Evolutionary conservation across 2,888 invertebrate species (phyloP).

Genomic region (Gymnosoma rotundatum): DNA sequence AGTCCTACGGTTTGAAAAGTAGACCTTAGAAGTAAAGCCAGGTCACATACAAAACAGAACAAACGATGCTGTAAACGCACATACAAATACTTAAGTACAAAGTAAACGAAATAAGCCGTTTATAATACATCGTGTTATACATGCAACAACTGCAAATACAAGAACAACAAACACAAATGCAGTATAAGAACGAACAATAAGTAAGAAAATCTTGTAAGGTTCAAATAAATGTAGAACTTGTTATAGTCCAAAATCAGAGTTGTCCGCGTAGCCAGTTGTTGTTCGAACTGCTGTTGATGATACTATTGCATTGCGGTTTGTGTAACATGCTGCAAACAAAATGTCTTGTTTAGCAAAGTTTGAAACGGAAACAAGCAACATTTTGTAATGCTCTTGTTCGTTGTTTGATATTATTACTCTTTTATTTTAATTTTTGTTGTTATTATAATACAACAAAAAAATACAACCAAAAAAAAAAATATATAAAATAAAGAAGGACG

Average conservation of each 20-base stretch:
- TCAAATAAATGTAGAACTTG: slow-evolving; percentile 48
- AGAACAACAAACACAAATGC: slow-evolving; percentile 12
- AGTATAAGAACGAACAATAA: background rate
- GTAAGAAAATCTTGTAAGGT: slow-evolving; percentile 29
- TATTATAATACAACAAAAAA: no score
- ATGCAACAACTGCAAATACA: slow-evolving; percentile 54
- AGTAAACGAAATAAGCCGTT: slow-evolving; percentile 52
- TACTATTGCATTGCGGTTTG: slow-evolving; percentile 41
- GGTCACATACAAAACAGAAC: slow-evolving; percentile 40
- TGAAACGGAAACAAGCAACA: slow-evolving; percentile 80
- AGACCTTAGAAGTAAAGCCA: slow-evolving; percentile 62
- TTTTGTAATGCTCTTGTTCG: slow-evolving; percentile 71
- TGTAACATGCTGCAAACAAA: slow-evolving; percentile 68
- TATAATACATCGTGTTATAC: slow-evolving; percentile 62
- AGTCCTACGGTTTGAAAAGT: slow-evolving; percentile 7
- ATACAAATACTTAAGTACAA: slow-evolving; percentile 22
- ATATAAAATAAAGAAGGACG: slow-evolving; percentile 25
- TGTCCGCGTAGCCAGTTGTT: background rate
- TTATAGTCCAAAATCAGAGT: background rate
- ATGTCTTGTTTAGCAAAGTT: slow-evolving; percentile 80
- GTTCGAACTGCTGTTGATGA: slow-evolving; percentile 4
- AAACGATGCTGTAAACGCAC: slow-evolving; percentile 29
- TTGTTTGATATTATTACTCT: slow-evolving; percentile 58
- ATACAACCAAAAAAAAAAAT: background rate
- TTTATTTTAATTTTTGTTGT: slow-evolving; percentile 29